These are phyloP conservation scores for Heliconius sara DNA, from an alignment of 2,888 invertebrate species.

Conservation along the genomic window DNA sequence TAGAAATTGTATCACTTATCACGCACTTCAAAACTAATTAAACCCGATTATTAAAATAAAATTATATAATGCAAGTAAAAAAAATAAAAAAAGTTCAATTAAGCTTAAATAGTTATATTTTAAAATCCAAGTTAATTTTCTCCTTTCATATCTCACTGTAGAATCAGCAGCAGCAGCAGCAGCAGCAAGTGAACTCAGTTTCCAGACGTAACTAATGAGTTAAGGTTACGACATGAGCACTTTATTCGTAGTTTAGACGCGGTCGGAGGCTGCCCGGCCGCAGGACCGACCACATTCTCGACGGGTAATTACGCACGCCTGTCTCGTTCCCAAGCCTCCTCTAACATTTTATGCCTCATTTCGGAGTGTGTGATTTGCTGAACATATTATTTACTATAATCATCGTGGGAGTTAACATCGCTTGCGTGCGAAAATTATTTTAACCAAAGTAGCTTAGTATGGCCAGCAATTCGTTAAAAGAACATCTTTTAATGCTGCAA, in stretches of 20 bases:
- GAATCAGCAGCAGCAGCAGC: slow-evolving; percentile 65
- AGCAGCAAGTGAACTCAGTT: slow-evolving; percentile 70
- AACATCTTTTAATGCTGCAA: slow-evolving; percentile 4
- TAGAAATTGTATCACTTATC: slow-evolving; percentile 33
- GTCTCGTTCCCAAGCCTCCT: slow-evolving; percentile 76
- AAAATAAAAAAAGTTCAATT: too few relatives aligned
- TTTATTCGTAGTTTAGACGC: slow-evolving; percentile 76
- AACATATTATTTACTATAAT: slow-evolving; percentile 75
- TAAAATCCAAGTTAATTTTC: slow-evolving; percentile 16
- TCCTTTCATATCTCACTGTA: slow-evolving; percentile 34
- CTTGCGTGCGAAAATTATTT: slow-evolving; percentile 63
- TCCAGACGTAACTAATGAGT: slow-evolving; percentile 75
- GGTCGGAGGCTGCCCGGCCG: slow-evolving; percentile 68
- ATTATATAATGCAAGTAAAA: not conserved
- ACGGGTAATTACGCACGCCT: slow-evolving; percentile 79
- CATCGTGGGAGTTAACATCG: slow-evolving; percentile 72
- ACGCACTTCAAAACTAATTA: slow-evolving; percentile 32
- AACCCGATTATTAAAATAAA: not conserved
- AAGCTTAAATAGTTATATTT: not conserved
- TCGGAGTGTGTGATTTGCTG: slow-evolving; percentile 79
- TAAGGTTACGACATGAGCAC: slow-evolving; percentile 71
- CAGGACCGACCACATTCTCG: slow-evolving; percentile 79
- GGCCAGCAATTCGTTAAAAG: not conserved
- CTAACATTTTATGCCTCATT: slow-evolving; percentile 81
- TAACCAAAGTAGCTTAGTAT: not conserved